Evolutionary conservation across 2,113 vertebrate genomes (phyloP).

Genomic region (Leptobrachium leishanense): DNA sequence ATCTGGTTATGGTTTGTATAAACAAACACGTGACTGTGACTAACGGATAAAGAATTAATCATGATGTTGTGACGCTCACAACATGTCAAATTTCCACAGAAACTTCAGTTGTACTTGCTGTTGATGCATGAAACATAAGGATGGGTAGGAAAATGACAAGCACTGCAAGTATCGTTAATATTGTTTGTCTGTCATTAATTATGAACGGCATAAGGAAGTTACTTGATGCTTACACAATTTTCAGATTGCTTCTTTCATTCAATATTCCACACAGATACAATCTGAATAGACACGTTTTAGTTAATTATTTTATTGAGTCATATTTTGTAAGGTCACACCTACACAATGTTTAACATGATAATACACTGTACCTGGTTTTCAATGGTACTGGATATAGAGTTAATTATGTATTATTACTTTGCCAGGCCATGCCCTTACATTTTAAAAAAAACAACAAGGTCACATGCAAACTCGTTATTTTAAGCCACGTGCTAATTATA

Average conservation of each 20-base stretch:
- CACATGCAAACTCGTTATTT: too few relatives aligned
- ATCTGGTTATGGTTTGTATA: too few relatives aligned
- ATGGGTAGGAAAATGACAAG: not conserved
- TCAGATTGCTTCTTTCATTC: not conserved
- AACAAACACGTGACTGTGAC: too few relatives aligned
- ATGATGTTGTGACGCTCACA: not conserved
- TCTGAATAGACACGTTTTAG: too few relatives aligned
- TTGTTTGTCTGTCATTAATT: not conserved
- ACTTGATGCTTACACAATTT: conserved; percentile 12
- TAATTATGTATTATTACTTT: not conserved
- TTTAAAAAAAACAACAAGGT: too few relatives aligned
- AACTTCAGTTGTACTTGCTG: not conserved
- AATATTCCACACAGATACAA: too few relatives aligned
- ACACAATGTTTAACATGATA: not conserved
- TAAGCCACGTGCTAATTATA: too few relatives aligned
- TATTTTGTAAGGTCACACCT: too few relatives aligned
- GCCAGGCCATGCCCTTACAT: too few relatives aligned
- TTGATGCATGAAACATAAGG: conserved; percentile 1
- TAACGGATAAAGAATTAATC: not conserved
- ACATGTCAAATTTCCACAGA: not conserved
- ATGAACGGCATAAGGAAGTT: conserved; percentile 1
- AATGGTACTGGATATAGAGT: not conserved
- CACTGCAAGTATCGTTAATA: not conserved
- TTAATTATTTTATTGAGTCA: too few relatives aligned
- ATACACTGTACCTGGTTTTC: not conserved